Base-by-base conservation (phyloP, 2,797 vertebrate genomes). In the Pelobates cultripes region DNA sequence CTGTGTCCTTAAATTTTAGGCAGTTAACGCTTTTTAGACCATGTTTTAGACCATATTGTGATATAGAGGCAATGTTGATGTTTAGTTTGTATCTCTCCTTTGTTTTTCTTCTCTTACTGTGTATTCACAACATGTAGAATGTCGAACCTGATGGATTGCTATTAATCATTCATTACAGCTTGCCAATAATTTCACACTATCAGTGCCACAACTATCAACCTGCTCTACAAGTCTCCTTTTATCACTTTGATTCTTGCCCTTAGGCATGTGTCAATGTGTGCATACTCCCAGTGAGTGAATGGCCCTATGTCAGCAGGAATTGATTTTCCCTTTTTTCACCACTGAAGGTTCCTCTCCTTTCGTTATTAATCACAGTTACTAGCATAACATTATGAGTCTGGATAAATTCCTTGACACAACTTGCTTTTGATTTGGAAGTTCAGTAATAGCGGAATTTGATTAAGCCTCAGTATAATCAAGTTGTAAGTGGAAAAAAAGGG, bases 391-490 rank as follows among this genome's bases (percentile, higher is more conserved):
- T 28, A 55, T 87, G 79, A 64, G 53, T 3, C 0, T 64, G 77
- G 28, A 28, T 79, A 67, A 69, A 85, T 81, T 87, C 64, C 47
- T 0, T 0, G 64, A 68, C 73, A 43, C 60, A 53, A 51, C 45
- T 43, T 67, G 41, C 70, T 64, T 79, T 83, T 79, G 7, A 45
- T 57, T 84, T 84, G 47, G n/a, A 60, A n/a, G 12, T 69, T n/a
- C 45, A 60, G 64, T 53, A 69, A 75, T 45, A 75, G 71, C 43
- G 79, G 85, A 74, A 86, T 87, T 87, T 88, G 83, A 84, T 88
- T 88, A 86, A 85, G 87, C 72, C 88, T 84, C 70, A 70, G 71
- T 61, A 42, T 74, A 89, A 86, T 86, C 76, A 88, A 87, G 42
- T 10, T 67, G 76, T 72, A 73, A 15, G 5, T 44, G 73, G 42